Evolutionary conservation across 2,797 vertebrate genomes (phyloP).

Genomic region (Sarcoramphus papa): DNA sequence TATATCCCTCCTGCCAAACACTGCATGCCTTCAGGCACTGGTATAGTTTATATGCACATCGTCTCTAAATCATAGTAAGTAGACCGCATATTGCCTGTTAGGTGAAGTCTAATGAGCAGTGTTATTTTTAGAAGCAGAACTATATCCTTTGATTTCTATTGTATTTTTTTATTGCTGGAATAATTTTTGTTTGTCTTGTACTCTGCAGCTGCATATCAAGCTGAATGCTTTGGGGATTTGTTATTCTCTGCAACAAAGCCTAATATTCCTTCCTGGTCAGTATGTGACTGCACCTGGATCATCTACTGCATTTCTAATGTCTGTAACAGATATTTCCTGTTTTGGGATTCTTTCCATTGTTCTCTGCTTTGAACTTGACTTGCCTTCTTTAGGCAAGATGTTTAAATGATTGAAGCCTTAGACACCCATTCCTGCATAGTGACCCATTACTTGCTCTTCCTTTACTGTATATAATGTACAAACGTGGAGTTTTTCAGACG

Average conservation of each 20-base stretch:
- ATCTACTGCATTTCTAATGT: conserved; percentile 47
- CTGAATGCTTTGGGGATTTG: conserved; percentile 56
- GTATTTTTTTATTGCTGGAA: conserved; percentile 54
- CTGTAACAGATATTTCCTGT: conserved; percentile 71
- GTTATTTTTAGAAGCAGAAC: conserved; percentile 58
- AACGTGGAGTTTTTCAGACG: neutral
- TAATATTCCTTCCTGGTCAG: conserved; percentile 60
- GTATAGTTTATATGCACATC: neutral
- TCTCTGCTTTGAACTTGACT: conserved; percentile 30
- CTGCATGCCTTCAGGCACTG: neutral
- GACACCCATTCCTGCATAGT: neutral
- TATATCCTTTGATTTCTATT: conserved; percentile 67
- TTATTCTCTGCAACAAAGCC: conserved; percentile 60
- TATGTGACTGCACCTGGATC: conserved; percentile 61
- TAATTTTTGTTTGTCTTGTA: conserved; percentile 62
- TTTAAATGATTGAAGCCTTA: conserved; percentile 29
- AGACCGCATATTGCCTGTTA: conserved; percentile 14
- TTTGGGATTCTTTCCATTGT: conserved; percentile 60
- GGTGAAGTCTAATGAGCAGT: conserved; percentile 44
- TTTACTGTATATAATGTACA: neutral
- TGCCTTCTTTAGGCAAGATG: conserved; percentile 35
- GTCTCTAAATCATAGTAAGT: neutral
- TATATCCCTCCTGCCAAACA: neutral
- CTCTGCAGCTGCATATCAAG: conserved; percentile 63
- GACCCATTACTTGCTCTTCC: neutral